These are phyloP conservation scores for Coregonus clupeaformis DNA, from an alignment of 2,113 vertebrate species.

Conservation along the genomic window DNA sequence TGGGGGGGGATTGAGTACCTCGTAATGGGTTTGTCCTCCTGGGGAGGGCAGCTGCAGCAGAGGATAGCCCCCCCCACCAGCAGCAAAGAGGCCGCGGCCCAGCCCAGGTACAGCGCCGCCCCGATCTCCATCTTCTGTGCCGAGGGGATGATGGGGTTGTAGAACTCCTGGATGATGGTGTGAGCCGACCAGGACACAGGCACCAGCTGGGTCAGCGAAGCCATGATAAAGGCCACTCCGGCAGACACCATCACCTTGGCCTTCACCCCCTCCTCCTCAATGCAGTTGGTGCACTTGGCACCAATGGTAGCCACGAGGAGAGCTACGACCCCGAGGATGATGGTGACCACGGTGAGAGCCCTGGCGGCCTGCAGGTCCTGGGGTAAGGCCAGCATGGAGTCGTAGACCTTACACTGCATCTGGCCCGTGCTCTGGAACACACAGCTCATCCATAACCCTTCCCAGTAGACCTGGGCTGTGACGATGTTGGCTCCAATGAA, in stretches of 20 bases:
- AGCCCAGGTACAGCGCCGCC: conserved; percentile 85
- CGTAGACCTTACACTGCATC: conserved; percentile 92
- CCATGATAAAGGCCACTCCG: conserved; percentile 80
- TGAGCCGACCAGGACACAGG: conserved; percentile 93
- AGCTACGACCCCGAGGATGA: conserved; percentile 81
- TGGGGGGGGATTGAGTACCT: conserved; percentile 69
- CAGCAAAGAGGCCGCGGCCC: conserved; percentile 83
- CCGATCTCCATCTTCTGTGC: conserved; percentile 91
- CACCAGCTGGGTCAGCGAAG: conserved; percentile 80
- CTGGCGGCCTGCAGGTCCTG: conserved; percentile 91
- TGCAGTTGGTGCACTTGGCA: conserved; percentile 93
- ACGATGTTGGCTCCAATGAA: conserved; percentile 95
- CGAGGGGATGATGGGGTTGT: conserved; percentile 76
- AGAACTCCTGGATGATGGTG: conserved; percentile 88
- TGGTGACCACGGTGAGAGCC: conserved; percentile 82
- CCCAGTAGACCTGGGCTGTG: conserved; percentile 87
- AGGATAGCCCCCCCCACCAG: conserved; percentile 85
- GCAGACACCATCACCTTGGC: conserved; percentile 86
- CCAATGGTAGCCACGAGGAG: conserved; percentile 85
- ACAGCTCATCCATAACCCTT: conserved; percentile 91
- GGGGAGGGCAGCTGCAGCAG: conserved; percentile 90
- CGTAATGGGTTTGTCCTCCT: conserved; percentile 58
- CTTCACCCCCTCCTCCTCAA: conserved; percentile 85
- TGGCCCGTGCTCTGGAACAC: conserved; percentile 91
- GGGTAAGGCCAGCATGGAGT: conserved; percentile 86